Evolutionary conservation across 2,113 vertebrate species (phyloP).

Genomic region (Delphinapterus leucas): DNA sequence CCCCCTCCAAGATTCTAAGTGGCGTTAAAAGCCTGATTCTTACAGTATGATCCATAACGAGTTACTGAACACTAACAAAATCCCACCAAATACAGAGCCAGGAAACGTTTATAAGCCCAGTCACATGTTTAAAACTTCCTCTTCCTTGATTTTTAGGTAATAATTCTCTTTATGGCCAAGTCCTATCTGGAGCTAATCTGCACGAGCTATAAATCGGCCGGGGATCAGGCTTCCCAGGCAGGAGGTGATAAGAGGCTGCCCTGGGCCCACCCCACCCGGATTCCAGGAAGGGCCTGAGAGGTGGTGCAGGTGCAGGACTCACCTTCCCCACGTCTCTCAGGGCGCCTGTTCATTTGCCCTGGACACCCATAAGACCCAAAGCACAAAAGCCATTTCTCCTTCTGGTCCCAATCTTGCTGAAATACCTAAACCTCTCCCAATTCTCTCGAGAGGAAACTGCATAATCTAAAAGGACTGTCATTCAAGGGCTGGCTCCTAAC

Average conservation of each 20-base stretch:
- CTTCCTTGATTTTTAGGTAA: constrained; percentile 45
- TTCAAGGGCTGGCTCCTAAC: background rate
- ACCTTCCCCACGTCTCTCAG: background rate
- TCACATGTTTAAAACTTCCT: constrained; percentile 65
- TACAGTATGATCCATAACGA: background rate
- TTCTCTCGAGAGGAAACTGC: background rate
- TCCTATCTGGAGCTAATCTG: constrained; percentile 15
- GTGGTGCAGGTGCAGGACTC: rapidly evolving
- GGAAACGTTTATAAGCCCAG: background rate
- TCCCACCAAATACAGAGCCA: constrained; percentile 7
- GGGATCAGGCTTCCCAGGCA: background rate
- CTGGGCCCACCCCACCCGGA: background rate
- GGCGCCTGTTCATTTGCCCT: background rate
- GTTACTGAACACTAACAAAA: background rate
- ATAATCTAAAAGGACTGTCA: background rate
- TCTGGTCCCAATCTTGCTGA: background rate
- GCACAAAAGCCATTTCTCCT: background rate
- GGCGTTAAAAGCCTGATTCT: background rate
- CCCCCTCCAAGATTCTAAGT: background rate
- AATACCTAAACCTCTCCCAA: background rate
- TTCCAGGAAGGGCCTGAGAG: background rate
- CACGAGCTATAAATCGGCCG: background rate
- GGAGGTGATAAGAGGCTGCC: background rate
- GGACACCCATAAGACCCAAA: background rate
- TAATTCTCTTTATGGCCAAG: background rate